Evolutionary conservation across 2,888 invertebrate genomes (phyloP).

Genomic region (Agrochola macilenta): DNA sequence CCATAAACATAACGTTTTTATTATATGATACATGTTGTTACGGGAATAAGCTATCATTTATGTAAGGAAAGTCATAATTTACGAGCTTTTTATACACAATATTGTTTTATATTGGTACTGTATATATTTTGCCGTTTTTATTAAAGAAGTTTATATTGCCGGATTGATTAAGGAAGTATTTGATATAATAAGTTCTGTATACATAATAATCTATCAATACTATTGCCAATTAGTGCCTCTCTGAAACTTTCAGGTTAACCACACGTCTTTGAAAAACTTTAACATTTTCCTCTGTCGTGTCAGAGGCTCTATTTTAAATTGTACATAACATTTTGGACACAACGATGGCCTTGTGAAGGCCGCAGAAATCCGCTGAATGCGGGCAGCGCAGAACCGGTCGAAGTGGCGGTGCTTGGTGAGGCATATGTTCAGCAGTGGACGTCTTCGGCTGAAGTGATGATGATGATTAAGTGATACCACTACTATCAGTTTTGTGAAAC

Average conservation of each 20-base stretch:
- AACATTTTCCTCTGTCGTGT: neutral
- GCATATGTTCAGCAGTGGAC: no score
- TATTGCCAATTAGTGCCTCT: slow-evolving; percentile 13
- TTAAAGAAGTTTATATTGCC: neutral
- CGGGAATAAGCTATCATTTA: slow-evolving; percentile 55
- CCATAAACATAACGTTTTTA: slow-evolving; percentile 69
- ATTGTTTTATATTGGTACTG: slow-evolving; percentile 33
- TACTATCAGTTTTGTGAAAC: neutral
- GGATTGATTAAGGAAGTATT: neutral
- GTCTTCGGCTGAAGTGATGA: no score
- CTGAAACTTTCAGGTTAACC: neutral
- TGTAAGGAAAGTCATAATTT: slow-evolving; percentile 39
- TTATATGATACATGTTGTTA: slow-evolving; percentile 57
- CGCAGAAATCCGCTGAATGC: no score
- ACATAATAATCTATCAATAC: slow-evolving; percentile 26
- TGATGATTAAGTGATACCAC: neutral
- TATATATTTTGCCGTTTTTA: slow-evolving; percentile 1
- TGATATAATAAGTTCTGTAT: neutral
- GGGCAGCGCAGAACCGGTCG: no score
- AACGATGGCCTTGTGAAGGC: no score
- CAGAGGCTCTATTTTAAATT: no score
- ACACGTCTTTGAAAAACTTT: neutral
- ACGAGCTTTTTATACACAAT: slow-evolving; percentile 20
- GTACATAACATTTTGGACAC: neutral
- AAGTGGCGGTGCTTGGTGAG: no score